A percentile compares a stretch with the other conserved stretches of the same genome.
Evolutionary conservation across 1,140 invertebrate genomes (phyloP).

Genomic region (Ladona fulva): DNA sequence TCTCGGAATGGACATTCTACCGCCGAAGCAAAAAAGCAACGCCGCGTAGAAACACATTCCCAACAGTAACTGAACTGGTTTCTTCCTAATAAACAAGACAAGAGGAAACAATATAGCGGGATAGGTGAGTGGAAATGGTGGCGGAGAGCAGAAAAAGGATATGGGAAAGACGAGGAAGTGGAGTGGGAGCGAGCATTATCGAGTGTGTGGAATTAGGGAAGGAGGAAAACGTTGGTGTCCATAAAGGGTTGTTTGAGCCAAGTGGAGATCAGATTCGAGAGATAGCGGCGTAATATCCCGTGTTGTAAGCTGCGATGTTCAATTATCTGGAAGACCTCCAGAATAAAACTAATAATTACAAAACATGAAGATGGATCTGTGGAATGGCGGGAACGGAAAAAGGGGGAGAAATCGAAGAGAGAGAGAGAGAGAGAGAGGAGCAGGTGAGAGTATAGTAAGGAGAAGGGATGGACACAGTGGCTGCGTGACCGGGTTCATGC

Average conservation of each 20-base stretch:
- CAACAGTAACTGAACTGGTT: no score
- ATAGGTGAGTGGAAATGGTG: no score
- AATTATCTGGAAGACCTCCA: slow-evolving; percentile 8
- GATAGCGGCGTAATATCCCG: slow-evolving; percentile 7
- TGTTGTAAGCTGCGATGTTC: background rate
- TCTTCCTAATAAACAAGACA: no score
- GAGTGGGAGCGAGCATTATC: no score
- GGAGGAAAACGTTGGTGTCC: background rate
- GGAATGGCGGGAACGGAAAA: background rate
- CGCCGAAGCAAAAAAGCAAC: no score
- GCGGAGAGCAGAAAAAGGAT: no score
- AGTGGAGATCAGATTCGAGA: background rate
- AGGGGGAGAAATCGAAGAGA: background rate
- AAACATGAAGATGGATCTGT: background rate
- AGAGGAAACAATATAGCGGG: no score
- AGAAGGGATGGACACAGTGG: background rate
- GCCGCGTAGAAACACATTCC: no score
- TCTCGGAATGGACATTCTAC: no score
- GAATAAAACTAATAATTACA: slow-evolving; percentile 11
- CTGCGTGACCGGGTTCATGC: background rate
- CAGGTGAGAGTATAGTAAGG: background rate
- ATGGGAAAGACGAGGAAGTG: no score
- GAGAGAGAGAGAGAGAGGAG: background rate
- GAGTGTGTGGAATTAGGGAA: background rate
- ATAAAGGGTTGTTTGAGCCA: background rate